phyloP scores from a whole-genome alignment of 2,797 vertebrate genomes.

The Fistularia tabacaria region DNA sequence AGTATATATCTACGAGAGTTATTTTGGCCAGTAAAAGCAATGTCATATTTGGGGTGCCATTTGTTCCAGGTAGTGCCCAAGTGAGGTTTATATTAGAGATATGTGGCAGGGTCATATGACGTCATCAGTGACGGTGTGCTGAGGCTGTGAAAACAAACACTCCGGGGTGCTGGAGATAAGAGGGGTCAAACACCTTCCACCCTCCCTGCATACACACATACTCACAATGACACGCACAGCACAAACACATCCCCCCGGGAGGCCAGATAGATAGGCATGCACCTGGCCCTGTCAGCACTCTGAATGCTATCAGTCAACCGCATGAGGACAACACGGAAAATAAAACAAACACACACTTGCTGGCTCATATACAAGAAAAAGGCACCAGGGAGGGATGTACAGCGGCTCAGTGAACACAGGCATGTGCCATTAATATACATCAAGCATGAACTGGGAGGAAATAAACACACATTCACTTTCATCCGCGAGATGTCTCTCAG shows the following conservation, averaged over 20 bases:
- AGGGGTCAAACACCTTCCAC: constrained; percentile 51
- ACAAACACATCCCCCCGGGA: constrained; percentile 25
- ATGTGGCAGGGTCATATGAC: constrained; percentile 50
- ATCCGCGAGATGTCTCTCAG: constrained; percentile 11
- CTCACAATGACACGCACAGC: constrained; percentile 6
- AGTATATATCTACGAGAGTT: too few relatives aligned
- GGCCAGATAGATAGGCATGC: constrained; percentile 56
- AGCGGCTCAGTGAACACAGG: constrained; percentile 27
- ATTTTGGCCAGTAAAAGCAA: too few relatives aligned
- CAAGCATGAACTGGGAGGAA: constrained; percentile 26
- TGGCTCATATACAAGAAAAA: constrained; percentile 24
- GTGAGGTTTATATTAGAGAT: constrained; percentile 38
- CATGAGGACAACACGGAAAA: constrained; percentile 59
- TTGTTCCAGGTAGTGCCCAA: constrained; percentile 36
- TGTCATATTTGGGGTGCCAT: constrained; percentile 46
- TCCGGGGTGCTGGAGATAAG: constrained; percentile 60
- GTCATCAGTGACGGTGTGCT: constrained; percentile 39
- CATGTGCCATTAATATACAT: constrained; percentile 36
- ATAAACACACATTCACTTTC: constrained; percentile 30
- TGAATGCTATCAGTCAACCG: constrained; percentile 63
- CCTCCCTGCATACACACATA: constrained; percentile 13
- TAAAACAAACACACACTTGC: constrained; percentile 50
- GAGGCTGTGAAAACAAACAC: constrained; percentile 68
- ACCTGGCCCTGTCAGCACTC: constrained; percentile 58
- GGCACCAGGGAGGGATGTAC: constrained; percentile 17